Evolutionary conservation across 2,888 invertebrate species (phyloP), one percentile per base, ranked within the genome.

Genomic region (Entomobrya multifasciata): DNA sequence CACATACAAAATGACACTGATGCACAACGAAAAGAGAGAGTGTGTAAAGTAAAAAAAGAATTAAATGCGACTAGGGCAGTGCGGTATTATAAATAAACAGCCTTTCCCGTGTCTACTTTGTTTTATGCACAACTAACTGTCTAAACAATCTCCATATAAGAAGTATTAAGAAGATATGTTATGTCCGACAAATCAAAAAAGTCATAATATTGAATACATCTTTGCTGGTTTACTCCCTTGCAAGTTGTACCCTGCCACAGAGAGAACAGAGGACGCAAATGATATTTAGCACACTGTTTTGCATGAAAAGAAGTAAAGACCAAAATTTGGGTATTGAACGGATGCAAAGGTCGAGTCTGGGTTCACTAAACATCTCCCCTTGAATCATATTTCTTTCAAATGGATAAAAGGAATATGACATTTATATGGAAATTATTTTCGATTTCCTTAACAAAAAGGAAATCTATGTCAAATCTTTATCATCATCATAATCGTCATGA

Each of bases 351-450:
- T 80, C 67, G 67, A 67, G 36, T 62, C 67, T 70, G 22, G 25
- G 67, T 70, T 70, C 22, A 80, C 30, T 62, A 65, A 65, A 79
- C 30, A 79, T 30, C 41, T 27, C 52, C 20, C 49, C n/a, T 49
- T 70, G 30, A 36, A n/a, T 55, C 67, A 55, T 80, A 80, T 44
- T 81, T 81, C 60, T 60, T 62, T 62, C 74, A 60, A 74, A 8
- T 27, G 3, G 20, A 74, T 57, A 60, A 62, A 41, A 47, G 25
- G 41, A 13, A 36, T 22, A 80, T 74, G 49, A 47, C 74, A 82
- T 76, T 65, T 81, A 62, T 82, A 82, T 82, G 82, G 62, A 82
- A 82, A 82, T 60, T 60, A 25, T 60, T 70, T 74, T 74, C 22
- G 36, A 82, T 76, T 76, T 82, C 52, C 81, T 57, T 57, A 44